Evolutionary conservation across 2,888 invertebrate genomes (phyloP).

Genomic region (Oscheius sp.): DNA sequence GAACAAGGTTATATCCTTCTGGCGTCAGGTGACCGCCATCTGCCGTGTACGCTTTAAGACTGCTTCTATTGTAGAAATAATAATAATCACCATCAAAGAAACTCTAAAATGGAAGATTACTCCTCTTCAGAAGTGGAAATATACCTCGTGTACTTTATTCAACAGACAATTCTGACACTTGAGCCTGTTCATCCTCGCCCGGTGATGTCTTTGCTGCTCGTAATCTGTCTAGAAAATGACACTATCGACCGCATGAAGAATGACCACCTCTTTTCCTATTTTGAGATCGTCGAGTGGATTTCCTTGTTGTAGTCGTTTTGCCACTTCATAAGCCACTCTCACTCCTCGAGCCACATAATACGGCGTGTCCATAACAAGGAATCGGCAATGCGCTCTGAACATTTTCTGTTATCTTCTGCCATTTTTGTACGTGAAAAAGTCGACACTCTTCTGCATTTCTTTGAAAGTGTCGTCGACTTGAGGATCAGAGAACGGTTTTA

Average conservation of each 20-base stretch:
- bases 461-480: neutral
- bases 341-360: slow-evolving; percentile 9
- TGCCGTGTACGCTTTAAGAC: neutral
- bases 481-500: slow-evolving; percentile 4
- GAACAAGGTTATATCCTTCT: neutral
- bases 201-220: slow-evolving; percentile 14
- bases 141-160: slow-evolving; percentile 12
- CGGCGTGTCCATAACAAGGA: slow-evolving; percentile 16
- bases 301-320: slow-evolving; percentile 10
- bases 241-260: too few species aligned
- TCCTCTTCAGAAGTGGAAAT: neutral
- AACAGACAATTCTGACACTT: slow-evolving; percentile 20
- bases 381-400: neutral
- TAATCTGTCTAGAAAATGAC: neutral
- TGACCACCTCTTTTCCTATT: neutral
- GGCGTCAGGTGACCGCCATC: neutral
- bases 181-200: slow-evolving; percentile 6
- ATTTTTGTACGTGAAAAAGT: slow-evolving; percentile 3
- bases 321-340: slow-evolving; percentile 9
- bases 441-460: slow-evolving; percentile 17
- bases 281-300: neutral
- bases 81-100: neutral
- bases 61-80: slow-evolving; percentile 2
- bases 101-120: neutral
- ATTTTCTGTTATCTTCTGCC: neutral